A percentile compares a stretch with the other conserved stretches of the same genome.
Evolutionary conservation across 2,888 invertebrate genomes (phyloP).

Genomic region (Leptopilina drosophilae): DNA sequence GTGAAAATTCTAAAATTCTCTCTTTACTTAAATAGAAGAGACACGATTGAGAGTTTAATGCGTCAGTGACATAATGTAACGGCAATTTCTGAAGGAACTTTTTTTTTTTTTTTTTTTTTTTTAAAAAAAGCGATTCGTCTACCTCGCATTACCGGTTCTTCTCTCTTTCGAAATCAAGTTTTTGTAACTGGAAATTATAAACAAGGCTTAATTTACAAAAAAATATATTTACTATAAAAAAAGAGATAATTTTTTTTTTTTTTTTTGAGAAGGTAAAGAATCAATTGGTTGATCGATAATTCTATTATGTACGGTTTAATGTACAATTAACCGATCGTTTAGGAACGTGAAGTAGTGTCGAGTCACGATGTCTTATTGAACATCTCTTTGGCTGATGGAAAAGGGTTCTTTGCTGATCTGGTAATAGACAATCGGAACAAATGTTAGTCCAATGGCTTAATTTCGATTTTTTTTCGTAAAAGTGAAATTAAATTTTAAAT

Average conservation of each 20-base stretch:
- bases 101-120: not conserved
- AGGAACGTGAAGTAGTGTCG: slow-evolving; percentile 73
- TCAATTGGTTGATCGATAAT: slow-evolving; percentile 65
- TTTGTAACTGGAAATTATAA: slow-evolving; percentile 26
- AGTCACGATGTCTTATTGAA: slow-evolving; percentile 77
- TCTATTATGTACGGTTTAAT: slow-evolving; percentile 76
- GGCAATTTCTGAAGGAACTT: slow-evolving; percentile 18
- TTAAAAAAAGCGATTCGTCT: slow-evolving; percentile 6
- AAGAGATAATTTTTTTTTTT: not conserved
- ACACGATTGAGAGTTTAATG: slow-evolving; percentile 4
- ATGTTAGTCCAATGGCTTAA: no score
- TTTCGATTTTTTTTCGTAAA: no score
- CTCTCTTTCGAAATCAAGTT: slow-evolving; percentile 23
- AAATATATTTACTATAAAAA: not conserved
- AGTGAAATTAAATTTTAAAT: no score
- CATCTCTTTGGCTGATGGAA: slow-evolving; percentile 53
- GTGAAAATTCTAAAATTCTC: slow-evolving; percentile 15
- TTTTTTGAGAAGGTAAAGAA: no score
- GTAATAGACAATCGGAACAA: no score
- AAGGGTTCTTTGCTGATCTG: slow-evolving; percentile 13
- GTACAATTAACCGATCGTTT: slow-evolving; percentile 77
- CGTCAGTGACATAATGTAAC: slow-evolving; percentile 15
- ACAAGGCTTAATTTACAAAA: not conserved
- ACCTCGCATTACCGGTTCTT: slow-evolving; percentile 23
- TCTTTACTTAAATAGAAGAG: not conserved